Evolutionary conservation across 35 echinoderm and acorn worm genomes (phyloP), one percentile per base, ranked within the genome.

Genomic region (Heliocidaris tuberculata): DNA sequence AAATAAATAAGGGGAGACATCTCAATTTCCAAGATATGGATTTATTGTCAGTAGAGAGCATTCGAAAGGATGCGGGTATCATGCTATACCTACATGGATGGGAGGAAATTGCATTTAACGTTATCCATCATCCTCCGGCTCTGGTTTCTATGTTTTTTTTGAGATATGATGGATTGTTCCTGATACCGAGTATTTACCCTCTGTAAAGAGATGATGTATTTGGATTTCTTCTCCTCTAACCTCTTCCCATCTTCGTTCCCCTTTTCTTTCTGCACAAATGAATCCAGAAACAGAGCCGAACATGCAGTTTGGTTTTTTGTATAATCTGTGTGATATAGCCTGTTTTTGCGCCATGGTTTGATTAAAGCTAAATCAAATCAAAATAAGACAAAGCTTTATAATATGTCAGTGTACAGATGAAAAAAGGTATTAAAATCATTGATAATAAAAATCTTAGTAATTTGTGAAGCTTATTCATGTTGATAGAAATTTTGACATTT

Each of bases 41-140:
- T 78, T 78, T 27, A 78, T 24, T 78, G 65, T n/a, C 65, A 78
- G 65, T 78, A 19, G 65, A 19, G 17, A 78, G 65, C 65, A 78
- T 78, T 78, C 17, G n/a, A 19, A 78, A 78, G 65, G 65, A 78
- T 78, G 65, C 17, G 65, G 65, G 21, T 78, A 78, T 78, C 65
- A 19, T 78, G 65, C 35, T 42, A 4, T 78, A n/a, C 19, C 17
- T n/a, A 78, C 19, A 2, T 78, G 27, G 19, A 78, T 78, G 65
- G 65, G 65, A 78, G 65, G 65, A 78, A 78, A 78, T 78, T 78
- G 65, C 65, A 78, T 78, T 78, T n/a, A 78, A 78, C 65, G 27
- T 78, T 24, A 78, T 78, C 65, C 65, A 78, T 78, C 65, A 78
- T 78, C 65, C 65, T 21, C 7, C 19, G 65, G 65, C 19, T 78